A percentile compares a stretch with the other conserved stretches of the same genome.
Evolutionary conservation across 2,113 vertebrate species (phyloP).

Genomic region (Periophthalmodon schlosseri): DNA sequence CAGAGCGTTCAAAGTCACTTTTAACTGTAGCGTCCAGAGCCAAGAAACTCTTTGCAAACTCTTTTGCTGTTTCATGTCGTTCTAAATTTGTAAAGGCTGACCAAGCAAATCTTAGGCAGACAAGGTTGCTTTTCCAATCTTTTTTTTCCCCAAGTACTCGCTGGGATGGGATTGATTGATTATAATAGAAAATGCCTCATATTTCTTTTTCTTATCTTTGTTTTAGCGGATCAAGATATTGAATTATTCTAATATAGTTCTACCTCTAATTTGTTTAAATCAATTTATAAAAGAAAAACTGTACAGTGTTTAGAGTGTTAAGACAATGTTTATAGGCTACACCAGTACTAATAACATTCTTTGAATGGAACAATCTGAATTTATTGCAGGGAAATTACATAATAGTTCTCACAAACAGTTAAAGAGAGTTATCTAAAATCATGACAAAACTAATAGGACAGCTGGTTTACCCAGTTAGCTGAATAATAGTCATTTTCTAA

Average conservation of each 20-base stretch:
- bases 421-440: too few relatives aligned
- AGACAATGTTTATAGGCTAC: too few relatives aligned
- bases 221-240: too few relatives aligned
- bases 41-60: slow-evolving; percentile 24
- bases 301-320: not conserved
- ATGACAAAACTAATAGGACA: too few relatives aligned
- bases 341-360: too few relatives aligned
- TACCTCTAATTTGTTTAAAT: not conserved
- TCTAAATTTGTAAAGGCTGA: slow-evolving; percentile 3
- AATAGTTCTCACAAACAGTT: too few relatives aligned
- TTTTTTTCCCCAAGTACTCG: not conserved
- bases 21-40: not conserved
- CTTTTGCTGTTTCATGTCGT: slow-evolving; percentile 16
- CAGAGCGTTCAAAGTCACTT: slow-evolving; percentile 17
- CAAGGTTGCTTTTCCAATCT: not conserved
- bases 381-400: too few relatives aligned
- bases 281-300: not conserved
- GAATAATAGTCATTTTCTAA: too few relatives aligned
- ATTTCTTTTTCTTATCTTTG: not conserved
- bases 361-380: too few relatives aligned
- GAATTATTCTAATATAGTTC: not conserved
- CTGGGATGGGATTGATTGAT: not conserved
- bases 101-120: slow-evolving; percentile 31
- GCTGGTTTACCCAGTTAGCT: too few relatives aligned
- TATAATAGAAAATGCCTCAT: too few relatives aligned